Conservation (phyloP, 1,140 invertebrate species). For the Drosophila kepulauana region DNA sequence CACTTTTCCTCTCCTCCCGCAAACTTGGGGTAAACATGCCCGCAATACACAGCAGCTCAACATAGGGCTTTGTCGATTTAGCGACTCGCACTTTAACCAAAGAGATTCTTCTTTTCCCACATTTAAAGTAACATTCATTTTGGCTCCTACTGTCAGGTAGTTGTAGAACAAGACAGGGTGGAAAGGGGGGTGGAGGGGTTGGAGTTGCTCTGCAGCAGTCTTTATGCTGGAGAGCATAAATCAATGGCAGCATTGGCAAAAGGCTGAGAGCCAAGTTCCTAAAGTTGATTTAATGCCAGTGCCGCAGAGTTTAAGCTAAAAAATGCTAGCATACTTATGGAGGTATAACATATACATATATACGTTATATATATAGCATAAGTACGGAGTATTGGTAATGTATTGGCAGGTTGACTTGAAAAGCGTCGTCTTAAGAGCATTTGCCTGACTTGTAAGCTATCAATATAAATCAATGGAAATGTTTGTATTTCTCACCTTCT, state of each 20-base stretch:
- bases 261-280: constrained; percentile 40
- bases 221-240: constrained; percentile 42
- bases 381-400: constrained; percentile 3
- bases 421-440: constrained; percentile 23
- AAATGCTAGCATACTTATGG: constrained; percentile 26
- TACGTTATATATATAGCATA: constrained; percentile 2
- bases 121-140: constrained; percentile 50
- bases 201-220: neutral
- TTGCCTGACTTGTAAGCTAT: constrained; percentile 17
- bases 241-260: constrained; percentile 50
- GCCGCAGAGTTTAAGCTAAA: constrained; percentile 21
- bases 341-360: neutral
- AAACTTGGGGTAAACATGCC: constrained; percentile 22
- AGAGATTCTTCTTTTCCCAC: constrained; percentile 27
- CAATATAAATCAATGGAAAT: constrained; percentile 28
- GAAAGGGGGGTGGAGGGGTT: neutral
- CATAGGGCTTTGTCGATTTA: constrained; percentile 22
- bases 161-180: neutral
- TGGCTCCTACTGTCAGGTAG: constrained; percentile 23
- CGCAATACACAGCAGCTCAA: constrained; percentile 24
- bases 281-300: constrained; percentile 54
- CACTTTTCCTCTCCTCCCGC: neutral
- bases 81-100: constrained; percentile 19
- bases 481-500: neutral
- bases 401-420: constrained; percentile 33